Base-by-base conservation (phyloP, 1,140 invertebrate genomes). In the Eriocheir sinensis region DNA sequence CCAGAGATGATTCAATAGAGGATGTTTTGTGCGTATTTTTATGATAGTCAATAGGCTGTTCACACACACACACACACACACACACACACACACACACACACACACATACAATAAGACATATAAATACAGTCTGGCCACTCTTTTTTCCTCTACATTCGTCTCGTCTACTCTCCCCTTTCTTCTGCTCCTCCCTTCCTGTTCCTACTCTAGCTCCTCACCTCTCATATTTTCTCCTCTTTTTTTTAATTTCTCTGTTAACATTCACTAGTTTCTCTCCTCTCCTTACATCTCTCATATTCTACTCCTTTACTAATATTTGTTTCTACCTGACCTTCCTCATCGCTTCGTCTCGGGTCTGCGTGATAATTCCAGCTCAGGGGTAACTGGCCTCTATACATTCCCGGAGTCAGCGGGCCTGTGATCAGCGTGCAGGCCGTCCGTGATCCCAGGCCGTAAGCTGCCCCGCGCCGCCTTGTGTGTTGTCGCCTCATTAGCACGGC, bases 391-490 rank as follows among this genome's bases (percentile, higher is more conserved):
- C 21, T 72, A 72, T 72, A 72, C 27, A 72, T 72, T 72, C 60
- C 60, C n/a, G 27, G n/a, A 72, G 60, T 72, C 60, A n/a, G 60
- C 60, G 12, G 60, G 60, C 60, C 60, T 72, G 60, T 72, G 60
- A 72, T 72, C 60, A 72, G 60, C 60, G 9, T 21, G 60, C 60
- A n/a, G 6, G 60, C 60, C 60, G 21, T 72, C 60, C 60, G 60
- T 72, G 60, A 21, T 72, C 60, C 60, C 27, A n/a, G 60, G 8
- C 21, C 27, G 60, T 72, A 27, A 72, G 60, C 60, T 72, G 60
- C n/a, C 60, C 60, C 60, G 60, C 60, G 60, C 60, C 60, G 60
- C 60, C 60, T n/a, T 72, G n/a, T 72, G 60, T 72, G 60, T 72
- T n/a, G 60, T 21, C 60, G 60, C 60, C 60, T 21, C 60, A 72